Base-by-base conservation (phyloP, 1,140 invertebrate genomes). In the Lasioglossum albipes region DNA sequence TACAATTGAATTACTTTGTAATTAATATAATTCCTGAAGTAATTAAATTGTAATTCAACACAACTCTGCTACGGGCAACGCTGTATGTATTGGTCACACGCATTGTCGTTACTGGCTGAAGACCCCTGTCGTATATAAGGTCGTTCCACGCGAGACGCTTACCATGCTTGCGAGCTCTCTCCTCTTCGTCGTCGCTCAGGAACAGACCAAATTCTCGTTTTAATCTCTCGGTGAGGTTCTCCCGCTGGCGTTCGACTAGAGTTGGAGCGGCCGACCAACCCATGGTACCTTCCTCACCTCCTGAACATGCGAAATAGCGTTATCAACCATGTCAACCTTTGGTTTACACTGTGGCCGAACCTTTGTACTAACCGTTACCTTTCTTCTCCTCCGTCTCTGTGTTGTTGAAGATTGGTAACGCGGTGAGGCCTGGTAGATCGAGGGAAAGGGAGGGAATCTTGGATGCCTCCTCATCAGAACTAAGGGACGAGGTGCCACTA, bases 191-290 rank as follows among this genome's bases (percentile, higher is more conserved):
- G 72, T 96, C 96, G 67, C 94, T 95, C 62, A 96, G 91, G 83
- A 96, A 95, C 20, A 97, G 93, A n/a, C 96, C 96, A 93, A 96
- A 96, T 90, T 96, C 96, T 59, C 95, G 93, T 90, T 96, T 95
- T 82, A 97, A 92, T 86, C 97, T 94, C 85, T 96, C 95, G 22
- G 95, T 96, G 41, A 97, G 94, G 90, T 96, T 96, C 91, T 97
- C 96, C 79, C 96, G 94, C 90, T 96, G 96, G 75, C 95, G 93
- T 89, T 97, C 96, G 1, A 96, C 94, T 31, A 96, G 89, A 7
- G 96, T 97, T 41, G 96, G 96, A 36, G 95, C 95, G 7, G 95
- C 91, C n/a, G 93, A 94, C 92, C 89, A 94, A 66, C 90, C 92
- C 74, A 89, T 93, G 20, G 88, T 89, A 12, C 91, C 92, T 31